These are phyloP conservation scores for Sarcoramphus papa DNA, from an alignment of 2,797 vertebrate genomes.

Conservation along the genomic window DNA sequence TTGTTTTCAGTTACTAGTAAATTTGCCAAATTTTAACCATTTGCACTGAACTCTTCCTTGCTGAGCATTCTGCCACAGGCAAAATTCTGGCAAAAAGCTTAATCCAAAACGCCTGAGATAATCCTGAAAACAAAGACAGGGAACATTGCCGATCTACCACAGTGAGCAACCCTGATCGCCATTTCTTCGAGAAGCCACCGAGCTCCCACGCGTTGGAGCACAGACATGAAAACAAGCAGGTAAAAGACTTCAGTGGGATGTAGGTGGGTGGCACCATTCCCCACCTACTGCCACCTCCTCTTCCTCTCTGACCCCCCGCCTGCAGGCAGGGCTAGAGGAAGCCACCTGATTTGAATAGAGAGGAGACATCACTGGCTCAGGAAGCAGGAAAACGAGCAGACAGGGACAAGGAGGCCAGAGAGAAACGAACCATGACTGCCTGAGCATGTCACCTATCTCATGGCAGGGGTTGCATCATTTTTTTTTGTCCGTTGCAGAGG, in stretches of 20 bases:
- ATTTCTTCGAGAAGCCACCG: background rate
- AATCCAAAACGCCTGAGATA: background rate
- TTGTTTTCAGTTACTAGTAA: background rate
- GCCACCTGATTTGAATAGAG: slow-evolving; percentile 47
- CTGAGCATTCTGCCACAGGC: background rate
- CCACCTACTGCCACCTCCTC: background rate
- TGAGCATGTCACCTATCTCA: background rate
- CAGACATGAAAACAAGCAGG: background rate
- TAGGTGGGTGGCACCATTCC: background rate
- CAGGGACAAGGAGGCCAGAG: slow-evolving; percentile 16
- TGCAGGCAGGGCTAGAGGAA: background rate
- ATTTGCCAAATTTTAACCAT: background rate
- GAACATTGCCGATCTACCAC: background rate
- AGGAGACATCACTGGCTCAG: background rate
- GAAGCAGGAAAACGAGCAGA: slow-evolving; percentile 21
- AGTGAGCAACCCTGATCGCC: background rate
- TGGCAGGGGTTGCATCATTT: accelerated
- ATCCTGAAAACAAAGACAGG: background rate
- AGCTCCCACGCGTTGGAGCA: background rate
- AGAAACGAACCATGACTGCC: slow-evolving; percentile 7
- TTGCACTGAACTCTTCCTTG: background rate
- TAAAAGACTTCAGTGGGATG: background rate
- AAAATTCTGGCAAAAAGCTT: background rate
- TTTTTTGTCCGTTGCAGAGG: background rate
- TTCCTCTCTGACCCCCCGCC: background rate